These are phyloP conservation scores for Brachionus asplanchnoidis DNA, from an alignment of 1,140 invertebrate genomes.

Conservation along the genomic window DNA sequence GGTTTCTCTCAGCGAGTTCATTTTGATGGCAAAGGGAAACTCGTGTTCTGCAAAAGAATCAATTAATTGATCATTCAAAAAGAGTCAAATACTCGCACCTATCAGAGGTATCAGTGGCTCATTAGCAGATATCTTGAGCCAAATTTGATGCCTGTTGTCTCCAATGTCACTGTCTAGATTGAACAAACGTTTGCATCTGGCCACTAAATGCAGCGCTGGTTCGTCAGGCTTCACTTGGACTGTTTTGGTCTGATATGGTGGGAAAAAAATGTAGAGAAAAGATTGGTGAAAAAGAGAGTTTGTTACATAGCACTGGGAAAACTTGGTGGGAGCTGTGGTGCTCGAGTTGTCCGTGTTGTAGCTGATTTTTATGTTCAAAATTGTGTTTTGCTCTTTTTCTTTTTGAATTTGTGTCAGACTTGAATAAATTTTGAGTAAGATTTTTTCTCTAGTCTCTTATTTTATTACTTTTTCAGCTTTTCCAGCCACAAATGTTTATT, in stretches of 20 bases:
- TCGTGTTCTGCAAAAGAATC: slow-evolving; percentile 3
- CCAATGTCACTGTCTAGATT: background rate
- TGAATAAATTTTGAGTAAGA: background rate
- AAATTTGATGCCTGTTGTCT: background rate
- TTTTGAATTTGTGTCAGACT: background rate
- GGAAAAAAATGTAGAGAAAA: background rate
- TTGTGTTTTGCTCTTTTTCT: background rate
- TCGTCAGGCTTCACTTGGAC: slow-evolving; percentile 17
- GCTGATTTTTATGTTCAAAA: slow-evolving; percentile 35
- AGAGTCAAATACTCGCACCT: background rate
- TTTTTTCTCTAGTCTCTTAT: background rate
- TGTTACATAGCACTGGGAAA: slow-evolving; percentile 12
- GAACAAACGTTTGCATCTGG: slow-evolving; percentile 22
- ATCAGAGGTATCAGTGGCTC: slow-evolving; percentile 25
- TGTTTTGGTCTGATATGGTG: background rate
- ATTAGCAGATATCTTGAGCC: slow-evolving; percentile 21
- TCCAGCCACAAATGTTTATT: slow-evolving; percentile 14
- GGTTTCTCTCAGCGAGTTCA: slow-evolving; percentile 21
- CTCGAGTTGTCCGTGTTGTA: slow-evolving; percentile 26
- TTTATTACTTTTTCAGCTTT: slow-evolving; percentile 17
- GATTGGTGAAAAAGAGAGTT: background rate
- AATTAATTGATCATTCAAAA: background rate
- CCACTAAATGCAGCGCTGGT: background rate
- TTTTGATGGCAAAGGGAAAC: slow-evolving; percentile 31
- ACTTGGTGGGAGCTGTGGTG: slow-evolving; percentile 8